Evolutionary conservation across 2,113 vertebrate species (phyloP), one percentile per base, ranked within the genome.

Genomic region (Castor canadensis): DNA sequence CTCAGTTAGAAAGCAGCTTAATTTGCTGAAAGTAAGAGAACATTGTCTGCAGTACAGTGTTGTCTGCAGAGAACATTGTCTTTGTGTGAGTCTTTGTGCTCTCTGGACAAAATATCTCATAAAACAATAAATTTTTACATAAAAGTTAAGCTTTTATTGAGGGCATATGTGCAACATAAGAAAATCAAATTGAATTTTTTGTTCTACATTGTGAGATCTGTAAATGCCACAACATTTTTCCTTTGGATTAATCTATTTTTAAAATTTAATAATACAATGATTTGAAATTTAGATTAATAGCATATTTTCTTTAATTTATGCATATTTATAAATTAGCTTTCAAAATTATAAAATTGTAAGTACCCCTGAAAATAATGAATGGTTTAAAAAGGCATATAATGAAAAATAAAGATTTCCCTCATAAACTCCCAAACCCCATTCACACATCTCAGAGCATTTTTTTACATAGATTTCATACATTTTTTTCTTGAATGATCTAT

Each of bases 301-400:
- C 15, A 43, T 62, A 22, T 64, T 83, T 83, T 16, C 92, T 93
- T 60, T 95, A 73, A 80, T 20, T 1, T 20, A 0, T 20, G 32
- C 13, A 56, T 76, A 87, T 66, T 87, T 84, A 26, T 69, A 75
- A 79, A 90, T 3, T 75, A 56, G 10, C 45, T 90, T 95, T 89
- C 52, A 49, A 77, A 84, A 69, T 92, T 77, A 79, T 83, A 20
- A 95, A 73, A 86, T 43, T 76, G 0, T 83, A 52, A 93, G 62
- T 79, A 22, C 2, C 89, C 13, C 56, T 94, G 22, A 92, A 76
- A 96, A 79, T 85, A 89, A 88, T 90, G 12, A 93, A 76, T 9
- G 84, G 13, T 67, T 89, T 56, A 32, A 32, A 60, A 71, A 80
- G n/a, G 6, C 3, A 66, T 52, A 32, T 87, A 9, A 12, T 87